Conservation (phyloP, 2,888 invertebrate species). For the Calliphora vomitoria region DNA sequence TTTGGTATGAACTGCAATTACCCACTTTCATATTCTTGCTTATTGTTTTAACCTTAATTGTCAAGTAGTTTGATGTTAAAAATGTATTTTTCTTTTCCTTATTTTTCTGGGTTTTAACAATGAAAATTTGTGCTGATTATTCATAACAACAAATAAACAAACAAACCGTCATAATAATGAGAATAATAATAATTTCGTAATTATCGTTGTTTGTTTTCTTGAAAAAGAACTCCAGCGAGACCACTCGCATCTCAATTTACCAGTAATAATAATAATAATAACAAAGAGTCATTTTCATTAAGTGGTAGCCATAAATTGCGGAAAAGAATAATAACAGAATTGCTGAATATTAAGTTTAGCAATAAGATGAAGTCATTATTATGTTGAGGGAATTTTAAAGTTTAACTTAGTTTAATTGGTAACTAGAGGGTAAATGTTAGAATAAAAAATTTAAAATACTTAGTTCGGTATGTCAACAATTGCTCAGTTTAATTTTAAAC, state of each 20-base stretch:
- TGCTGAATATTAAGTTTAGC: constrained; percentile 22
- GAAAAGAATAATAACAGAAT: constrained; percentile 12
- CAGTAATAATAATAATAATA: constrained; percentile 14
- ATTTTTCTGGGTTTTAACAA: not conserved
- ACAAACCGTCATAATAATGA: not conserved
- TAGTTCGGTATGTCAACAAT: not conserved
- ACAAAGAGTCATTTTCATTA: constrained; percentile 34
- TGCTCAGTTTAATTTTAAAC: too few species aligned
- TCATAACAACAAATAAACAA: not conserved
- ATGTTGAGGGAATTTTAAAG: not conserved
- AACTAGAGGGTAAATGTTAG: too few species aligned
- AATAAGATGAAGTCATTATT: constrained; percentile 14
- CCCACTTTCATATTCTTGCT: not conserved
- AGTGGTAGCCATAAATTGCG: constrained; percentile 37
- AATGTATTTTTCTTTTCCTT: not conserved
- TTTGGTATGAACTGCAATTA: not conserved
- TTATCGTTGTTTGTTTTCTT: constrained; percentile 39
- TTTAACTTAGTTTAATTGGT: not conserved
- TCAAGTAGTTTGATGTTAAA: not conserved
- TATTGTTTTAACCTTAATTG: constrained; percentile 16
- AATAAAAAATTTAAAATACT: constrained; percentile 17
- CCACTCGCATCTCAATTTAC: constrained; percentile 37
- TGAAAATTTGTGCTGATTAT: constrained; percentile 28
- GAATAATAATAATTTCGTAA: constrained; percentile 27
- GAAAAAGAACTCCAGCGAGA: constrained; percentile 32